These are phyloP conservation scores for Sitophilus oryzae DNA, from an alignment of 1,140 invertebrate species.

Conservation along the genomic window DNA sequence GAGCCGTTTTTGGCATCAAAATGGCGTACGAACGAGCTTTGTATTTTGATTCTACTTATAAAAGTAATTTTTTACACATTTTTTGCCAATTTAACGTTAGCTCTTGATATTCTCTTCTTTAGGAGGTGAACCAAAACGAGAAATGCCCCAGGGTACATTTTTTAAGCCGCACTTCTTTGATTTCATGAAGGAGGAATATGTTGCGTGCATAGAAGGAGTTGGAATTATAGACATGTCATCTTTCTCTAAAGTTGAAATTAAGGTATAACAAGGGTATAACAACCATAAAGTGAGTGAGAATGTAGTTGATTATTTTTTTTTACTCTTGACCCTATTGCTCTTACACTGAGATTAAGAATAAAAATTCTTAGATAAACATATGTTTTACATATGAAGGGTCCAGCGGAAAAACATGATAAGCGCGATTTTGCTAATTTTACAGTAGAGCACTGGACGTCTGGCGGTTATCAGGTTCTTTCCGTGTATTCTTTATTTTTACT, in stretches of 20 bases:
- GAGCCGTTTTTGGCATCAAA: slow-evolving; percentile 75
- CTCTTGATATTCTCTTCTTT: slow-evolving; percentile 13
- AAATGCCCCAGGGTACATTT: slow-evolving; percentile 56
- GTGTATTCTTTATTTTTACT: neutral
- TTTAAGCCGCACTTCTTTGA: slow-evolving; percentile 75
- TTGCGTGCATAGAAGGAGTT: slow-evolving; percentile 71
- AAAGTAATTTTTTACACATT: slow-evolving; percentile 33
- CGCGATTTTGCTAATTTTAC: too few relatives aligned
- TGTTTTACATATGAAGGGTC: too few relatives aligned
- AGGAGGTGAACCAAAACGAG: slow-evolving; percentile 45
- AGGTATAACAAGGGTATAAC: too few relatives aligned
- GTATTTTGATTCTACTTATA: slow-evolving; percentile 54
- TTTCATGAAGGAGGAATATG: slow-evolving; percentile 67
- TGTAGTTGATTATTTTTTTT: too few relatives aligned
- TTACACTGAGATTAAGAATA: too few relatives aligned
- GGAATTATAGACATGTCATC: slow-evolving; percentile 81
- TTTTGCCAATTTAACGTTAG: neutral
- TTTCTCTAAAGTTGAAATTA: slow-evolving; percentile 77
- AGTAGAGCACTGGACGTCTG: neutral
- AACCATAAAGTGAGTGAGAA: too few relatives aligned
- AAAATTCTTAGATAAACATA: too few relatives aligned
- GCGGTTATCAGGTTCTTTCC: neutral
- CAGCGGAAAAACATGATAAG: too few relatives aligned
- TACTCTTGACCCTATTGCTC: too few relatives aligned
- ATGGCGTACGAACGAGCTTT: slow-evolving; percentile 81